Conservation (phyloP, 2,888 invertebrate species). For the Macroteleia sp. region DNA sequence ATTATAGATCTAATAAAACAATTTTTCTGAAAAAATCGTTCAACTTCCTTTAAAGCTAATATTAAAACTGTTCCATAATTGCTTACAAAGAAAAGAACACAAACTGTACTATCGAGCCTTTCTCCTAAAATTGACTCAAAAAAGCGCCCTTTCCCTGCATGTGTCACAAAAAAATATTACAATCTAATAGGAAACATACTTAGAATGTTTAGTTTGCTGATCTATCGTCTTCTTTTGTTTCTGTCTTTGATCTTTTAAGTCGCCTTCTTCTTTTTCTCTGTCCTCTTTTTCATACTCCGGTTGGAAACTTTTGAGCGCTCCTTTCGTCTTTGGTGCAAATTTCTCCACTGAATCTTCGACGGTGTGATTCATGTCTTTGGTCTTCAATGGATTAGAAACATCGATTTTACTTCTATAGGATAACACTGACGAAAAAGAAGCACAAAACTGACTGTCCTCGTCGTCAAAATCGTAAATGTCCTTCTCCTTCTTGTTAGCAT, state of each 20-base stretch:
- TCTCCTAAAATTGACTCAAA: too few species aligned
- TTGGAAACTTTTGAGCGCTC: slow-evolving; percentile 75
- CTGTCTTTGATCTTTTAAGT: slow-evolving; percentile 75
- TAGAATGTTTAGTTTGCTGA: slow-evolving; percentile 56
- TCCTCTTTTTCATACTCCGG: slow-evolving; percentile 65
- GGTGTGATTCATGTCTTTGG: slow-evolving; percentile 16
- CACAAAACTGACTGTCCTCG: slow-evolving; percentile 75
- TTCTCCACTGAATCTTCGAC: slow-evolving; percentile 69
- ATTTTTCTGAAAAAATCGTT: too few species aligned
- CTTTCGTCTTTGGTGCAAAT: slow-evolving; percentile 78
- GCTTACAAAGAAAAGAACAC: too few species aligned
- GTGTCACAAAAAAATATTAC: too few species aligned
- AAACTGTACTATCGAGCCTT: too few species aligned
- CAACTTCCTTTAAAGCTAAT: too few species aligned
- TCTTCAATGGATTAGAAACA: background rate
- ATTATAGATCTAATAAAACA: too few species aligned
- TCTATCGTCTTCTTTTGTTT: slow-evolving; percentile 65
- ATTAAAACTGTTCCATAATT: too few species aligned
- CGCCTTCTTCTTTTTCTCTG: slow-evolving; percentile 63
- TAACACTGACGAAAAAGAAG: slow-evolving; percentile 66
- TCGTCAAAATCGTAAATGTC: slow-evolving; percentile 83
- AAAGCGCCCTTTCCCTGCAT: too few species aligned
- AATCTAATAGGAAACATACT: too few species aligned
- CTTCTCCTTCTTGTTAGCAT: slow-evolving; percentile 70
- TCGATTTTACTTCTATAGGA: slow-evolving; percentile 76